Evolutionary conservation across 2,888 invertebrate genomes (phyloP), one percentile per base, ranked within the genome.

Genomic region (Embidobia sp.): DNA sequence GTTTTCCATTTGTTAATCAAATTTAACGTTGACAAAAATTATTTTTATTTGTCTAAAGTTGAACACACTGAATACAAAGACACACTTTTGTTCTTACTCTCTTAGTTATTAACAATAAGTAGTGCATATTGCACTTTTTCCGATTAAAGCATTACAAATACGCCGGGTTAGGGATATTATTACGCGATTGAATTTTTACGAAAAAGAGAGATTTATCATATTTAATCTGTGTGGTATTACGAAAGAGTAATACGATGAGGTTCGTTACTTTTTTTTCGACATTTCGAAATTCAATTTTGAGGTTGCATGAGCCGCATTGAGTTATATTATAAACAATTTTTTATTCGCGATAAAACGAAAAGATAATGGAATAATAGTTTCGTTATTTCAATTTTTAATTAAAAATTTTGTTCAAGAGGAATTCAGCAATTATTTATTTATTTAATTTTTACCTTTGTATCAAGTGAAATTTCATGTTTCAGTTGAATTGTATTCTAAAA

Each of bases 241-340:
- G 42, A 27, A 27, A 55, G 55, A 27, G 40, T 42, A 42, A 42
- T 42, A 42, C 42, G 55, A 55, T 42, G 42, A 55, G 27, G 42
- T 55, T 55, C 42, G 26, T 55, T 55, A 42, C 35, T 53, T 55
- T 55, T 53, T 53, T 33, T 51, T 40, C 8, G 26, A 53, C 29
- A 55, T 55, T 55, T 55, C 18, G 16, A 55, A 55, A 55, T 40
- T 55, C 27, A 42, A 55, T 55, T 55, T 55, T 55, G 27, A 42
- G 40, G 42, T 42, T 44, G 57, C 57, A 13, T 31, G 57, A 42
- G 19, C 31, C 7, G 42, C 29, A 31, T 42, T 18, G 33, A 59
- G 26, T 59, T 59, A 46, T 59, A 59, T 46, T 59, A 59, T 59
- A 59, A 59, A 46, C 59, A 59, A 57, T 59, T 44, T 59, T 59